Evolutionary conservation across 30 jellyfish, hydroid and myxozoan genomes (phyloP), one percentile per base, ranked within the genome.

Genomic region (Aurelia aurita complex sp. Pacific): DNA sequence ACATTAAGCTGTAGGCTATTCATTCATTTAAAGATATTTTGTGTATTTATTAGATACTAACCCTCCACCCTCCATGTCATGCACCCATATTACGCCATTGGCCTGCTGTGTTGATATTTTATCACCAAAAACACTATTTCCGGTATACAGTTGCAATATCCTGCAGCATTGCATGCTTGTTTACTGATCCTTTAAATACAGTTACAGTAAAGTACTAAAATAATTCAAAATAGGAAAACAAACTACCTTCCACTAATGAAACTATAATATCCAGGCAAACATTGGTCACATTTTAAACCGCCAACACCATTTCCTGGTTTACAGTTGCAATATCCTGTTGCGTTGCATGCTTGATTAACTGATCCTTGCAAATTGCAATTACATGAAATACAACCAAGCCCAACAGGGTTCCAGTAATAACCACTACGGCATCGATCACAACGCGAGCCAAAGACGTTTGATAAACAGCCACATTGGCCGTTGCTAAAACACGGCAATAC

Each of bases 351-450:
- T 32, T 74, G 81, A 53, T 89, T 72, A 10, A 60, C 71, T n/a
- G 99, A 86, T 18, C 99, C 97, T 63, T 53, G 85, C 11, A 64
- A 80, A 77, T 95, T 73, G 86, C 99, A 95, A 69, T 36, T 75
- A 65, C 99, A 95, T n/a, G 95, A 85, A 10, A 95, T 52, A 73
- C 99, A 95, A 10, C 99, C 99, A 53, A 57, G 88, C 8, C 99
- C 99, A 76, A 67, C 78, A 13, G 99, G 94, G 78, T 95, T 90
- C 99, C 99, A 95, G 89, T 89, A 95, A 74, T 61, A 85, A 23
- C 91, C 90, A 42, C 74, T 60, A 5, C 73, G 67, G 83, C 99
- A 95, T 32, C 52, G 75, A 19, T 89, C 94, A 66, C 99, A 95
- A 10, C 91, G 88, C 34, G 52, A 85, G 7, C 98, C 98, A 81